Conservation (phyloP, 2,113 vertebrate genomes). For the Glareola pratincola region DNA sequence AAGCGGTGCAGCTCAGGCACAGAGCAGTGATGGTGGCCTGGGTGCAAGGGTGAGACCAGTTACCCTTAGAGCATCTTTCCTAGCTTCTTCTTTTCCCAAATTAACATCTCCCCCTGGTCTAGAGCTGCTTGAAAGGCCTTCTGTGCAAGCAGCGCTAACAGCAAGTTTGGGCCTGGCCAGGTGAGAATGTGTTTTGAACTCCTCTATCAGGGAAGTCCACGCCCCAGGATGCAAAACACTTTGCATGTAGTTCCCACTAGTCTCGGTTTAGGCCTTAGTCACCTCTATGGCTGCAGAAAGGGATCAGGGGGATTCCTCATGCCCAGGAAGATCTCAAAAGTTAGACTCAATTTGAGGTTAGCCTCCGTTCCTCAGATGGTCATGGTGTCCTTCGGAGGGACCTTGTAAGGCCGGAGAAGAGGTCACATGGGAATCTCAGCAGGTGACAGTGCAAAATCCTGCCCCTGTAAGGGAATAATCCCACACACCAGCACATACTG, state of each 20-base stretch:
- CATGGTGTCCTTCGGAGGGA: neutral
- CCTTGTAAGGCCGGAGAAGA: neutral
- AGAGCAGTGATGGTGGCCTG: neutral
- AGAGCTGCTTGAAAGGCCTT: neutral
- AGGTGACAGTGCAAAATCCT: neutral
- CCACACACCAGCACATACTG: neutral
- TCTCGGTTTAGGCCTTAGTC: neutral
- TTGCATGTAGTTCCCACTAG: neutral
- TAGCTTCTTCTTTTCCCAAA: neutral
- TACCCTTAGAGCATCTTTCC: neutral
- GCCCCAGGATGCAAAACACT: neutral
- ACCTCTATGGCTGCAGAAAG: neutral
- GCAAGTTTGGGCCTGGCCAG: neutral
- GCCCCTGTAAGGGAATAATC: neutral
- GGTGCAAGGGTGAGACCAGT: accelerated
- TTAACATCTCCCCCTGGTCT: neutral
- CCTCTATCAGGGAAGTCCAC: neutral
- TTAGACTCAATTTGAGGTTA: neutral
- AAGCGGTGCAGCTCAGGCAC: neutral
- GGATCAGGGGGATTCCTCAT: neutral
- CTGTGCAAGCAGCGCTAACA: neutral
- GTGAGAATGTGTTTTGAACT: neutral
- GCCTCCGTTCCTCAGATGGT: neutral
- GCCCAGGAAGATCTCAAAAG: neutral
- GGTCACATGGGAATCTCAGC: neutral